Base-by-base conservation (phyloP, 1,140 invertebrate species). In the Ladona fulva region DNA sequence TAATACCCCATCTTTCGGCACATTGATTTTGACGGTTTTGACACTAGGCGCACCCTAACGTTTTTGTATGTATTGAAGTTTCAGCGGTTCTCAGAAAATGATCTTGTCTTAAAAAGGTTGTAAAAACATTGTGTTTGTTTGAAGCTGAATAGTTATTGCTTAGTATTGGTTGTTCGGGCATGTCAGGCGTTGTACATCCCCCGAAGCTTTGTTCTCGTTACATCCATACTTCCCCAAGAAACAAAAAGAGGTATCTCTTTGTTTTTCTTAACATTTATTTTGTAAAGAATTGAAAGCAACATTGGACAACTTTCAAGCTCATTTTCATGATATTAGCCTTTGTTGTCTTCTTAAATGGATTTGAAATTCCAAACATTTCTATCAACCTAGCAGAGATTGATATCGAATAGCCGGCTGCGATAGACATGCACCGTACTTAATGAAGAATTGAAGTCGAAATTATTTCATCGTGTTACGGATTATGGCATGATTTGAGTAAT, bases 1-100 rank as follows among this genome's bases (percentile, higher is more conserved):
- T 66, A 66, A 66, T 66, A 66, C 52, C 52, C 52, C 52, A 66
- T 66, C 52, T 66, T 66, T 22, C 52, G 52, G 52, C n/a, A 66
- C 52, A 6, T 66, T 66, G 52, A 12, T 66, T 66, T 66, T 66
- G 52, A 66, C 14, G 52, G n/a, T 22, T 66, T 12, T 3, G 52
- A 66, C 52, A 66, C 3, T 66, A 12, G 12, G 12, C 52, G 52
- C 12, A 66, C 3, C 52, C 3, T 5, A 66, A 66, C 52, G 12
- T 3, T 5, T 66, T 12, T 66, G 3, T 66, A 1, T 66, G 52
- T 12, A 22, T 1, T 6, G 5, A 22, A 6, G 52, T 19, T 66
- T 12, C 52, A 22, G 3, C 3, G 3, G 52, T 66, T 19, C 5
- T 19, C n/a, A 19, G 3, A 66, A 6, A 66, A 66, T 66, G 52